Evolutionary conservation across 2,888 invertebrate species (phyloP), one percentile per base, ranked within the genome.

Genomic region (Hydroisotoma schaefferi): DNA sequence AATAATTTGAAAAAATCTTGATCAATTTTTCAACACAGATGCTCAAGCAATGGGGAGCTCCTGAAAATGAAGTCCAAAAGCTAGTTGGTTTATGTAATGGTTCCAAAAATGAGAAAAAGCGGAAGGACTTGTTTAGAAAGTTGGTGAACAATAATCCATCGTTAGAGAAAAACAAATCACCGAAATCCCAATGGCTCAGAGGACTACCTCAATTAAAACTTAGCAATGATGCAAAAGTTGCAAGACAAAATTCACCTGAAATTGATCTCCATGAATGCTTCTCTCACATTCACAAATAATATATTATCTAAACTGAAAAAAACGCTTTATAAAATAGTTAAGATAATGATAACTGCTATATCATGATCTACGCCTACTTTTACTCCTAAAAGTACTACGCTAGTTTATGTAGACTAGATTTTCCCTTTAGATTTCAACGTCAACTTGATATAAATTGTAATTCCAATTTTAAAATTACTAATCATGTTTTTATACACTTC

Each of bases 221-320:
- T 10, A 48, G 59, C 12, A 48, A 57, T 6, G 54, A 57, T 23
- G 61, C 61, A 4, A 63, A 61, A 47, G 52, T 55, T 44, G 55
- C 59, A 2, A 63, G 62, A 46, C 57, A 65, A 27, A 55, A 60
- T 26, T 12, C 46, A n/a, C 57, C 65, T 8, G 69, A 68, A 55
- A 57, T 71, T 55, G 67, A 71, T 68, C 67, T 72, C 63, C 63
- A 55, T 40, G 72, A 72, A 61, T 70, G 70, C 33, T 70, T 70
- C 56, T 67, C 69, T n/a, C 48, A 57, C 28, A 68, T 71, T 52
- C 71, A 71, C 54, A 57, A 61, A 10, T 40, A 40, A 40, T 10
- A n/a, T n/a, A n/a, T n/a, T 33, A 8, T 8, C 33, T 8, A 8
- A 33, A 10, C 33, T 33, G 8, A 33, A 33, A 33, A 33, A 10